Percentiles rank a stretch among this genome's conserved stretches.
Evolutionary conservation across 2,888 invertebrate genomes (phyloP).

Genomic region (Myathropa florea): DNA sequence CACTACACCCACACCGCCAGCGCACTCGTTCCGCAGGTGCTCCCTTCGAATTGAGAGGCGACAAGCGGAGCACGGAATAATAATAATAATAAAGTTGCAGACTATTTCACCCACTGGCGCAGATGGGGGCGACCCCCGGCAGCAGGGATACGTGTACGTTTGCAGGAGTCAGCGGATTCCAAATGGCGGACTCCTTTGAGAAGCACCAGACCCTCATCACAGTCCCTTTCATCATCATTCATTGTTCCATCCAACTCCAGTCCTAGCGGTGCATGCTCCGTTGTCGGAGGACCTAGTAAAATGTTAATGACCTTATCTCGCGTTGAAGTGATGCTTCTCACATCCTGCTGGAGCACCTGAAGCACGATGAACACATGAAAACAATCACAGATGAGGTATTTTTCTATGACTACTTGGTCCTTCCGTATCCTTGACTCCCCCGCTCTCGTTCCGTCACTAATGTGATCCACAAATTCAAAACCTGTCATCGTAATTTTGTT

Average conservation of each 20-base stretch:
- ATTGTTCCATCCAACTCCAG: not conserved
- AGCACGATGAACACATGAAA: constrained; percentile 24
- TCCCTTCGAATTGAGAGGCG: constrained; percentile 4
- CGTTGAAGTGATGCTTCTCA: constrained; percentile 20
- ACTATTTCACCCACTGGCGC: constrained; percentile 55
- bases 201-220: not conserved
- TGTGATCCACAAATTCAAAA: constrained; percentile 57
- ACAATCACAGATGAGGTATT: constrained; percentile 53
- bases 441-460: not conserved
- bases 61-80: constrained; percentile 17
- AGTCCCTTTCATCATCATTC: not conserved
- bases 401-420: constrained; percentile 7
- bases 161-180: constrained; percentile 4
- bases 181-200: not conserved
- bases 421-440: not conserved
- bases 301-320: constrained; percentile 66
- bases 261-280: not conserved
- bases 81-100: constrained; percentile 55
- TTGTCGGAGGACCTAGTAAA: constrained; percentile 43
- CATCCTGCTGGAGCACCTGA: constrained; percentile 1
- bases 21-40: not conserved
- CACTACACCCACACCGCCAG: not conserved
- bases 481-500: constrained; percentile 58
- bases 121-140: constrained; percentile 23
- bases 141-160: not conserved